These are phyloP conservation scores for Oscheius sp. DNA, from an alignment of 1,140 invertebrate species.

Conservation along the genomic window DNA sequence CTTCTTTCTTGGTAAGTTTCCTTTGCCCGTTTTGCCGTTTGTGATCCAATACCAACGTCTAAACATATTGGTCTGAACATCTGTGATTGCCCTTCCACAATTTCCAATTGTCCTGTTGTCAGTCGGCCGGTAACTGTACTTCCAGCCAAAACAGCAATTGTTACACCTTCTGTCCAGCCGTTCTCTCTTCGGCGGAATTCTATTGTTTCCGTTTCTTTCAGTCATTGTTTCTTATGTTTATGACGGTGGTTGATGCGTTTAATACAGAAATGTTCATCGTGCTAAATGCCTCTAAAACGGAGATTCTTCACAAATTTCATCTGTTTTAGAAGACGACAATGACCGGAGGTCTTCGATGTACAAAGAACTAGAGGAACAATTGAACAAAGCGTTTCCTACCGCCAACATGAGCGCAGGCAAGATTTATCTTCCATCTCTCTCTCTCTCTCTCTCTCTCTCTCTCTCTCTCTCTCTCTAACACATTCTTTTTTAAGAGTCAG, in stretches of 20 bases:
- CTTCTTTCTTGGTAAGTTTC: too few relatives aligned
- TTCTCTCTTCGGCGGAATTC: neutral
- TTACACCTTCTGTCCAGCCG: neutral
- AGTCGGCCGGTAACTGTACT: too few relatives aligned
- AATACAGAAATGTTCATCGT: neutral
- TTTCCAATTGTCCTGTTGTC: too few relatives aligned
- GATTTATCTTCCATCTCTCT: too few relatives aligned
- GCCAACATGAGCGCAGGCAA: neutral
- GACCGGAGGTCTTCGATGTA: constrained; percentile 33
- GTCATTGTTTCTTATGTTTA: too few relatives aligned
- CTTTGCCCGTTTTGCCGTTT: too few relatives aligned
- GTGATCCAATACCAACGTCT: too few relatives aligned
- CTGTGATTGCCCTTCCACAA: too few relatives aligned
- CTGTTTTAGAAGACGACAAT: constrained; percentile 13
- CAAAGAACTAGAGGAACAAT: constrained; percentile 24
- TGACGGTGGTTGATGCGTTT: neutral
- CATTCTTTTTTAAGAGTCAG: neutral
- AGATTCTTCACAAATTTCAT: neutral
- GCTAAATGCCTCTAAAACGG: neutral
- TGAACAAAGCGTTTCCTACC: constrained; percentile 28
- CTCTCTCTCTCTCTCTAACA: neutral
- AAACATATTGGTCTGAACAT: too few relatives aligned
- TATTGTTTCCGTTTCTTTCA: neutral
- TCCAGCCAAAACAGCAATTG: neutral
- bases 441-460: neutral